Evolutionary conservation across 2,888 invertebrate genomes (phyloP), one percentile per base, ranked within the genome.

Genomic region (Caenorhabditis sp.): DNA sequence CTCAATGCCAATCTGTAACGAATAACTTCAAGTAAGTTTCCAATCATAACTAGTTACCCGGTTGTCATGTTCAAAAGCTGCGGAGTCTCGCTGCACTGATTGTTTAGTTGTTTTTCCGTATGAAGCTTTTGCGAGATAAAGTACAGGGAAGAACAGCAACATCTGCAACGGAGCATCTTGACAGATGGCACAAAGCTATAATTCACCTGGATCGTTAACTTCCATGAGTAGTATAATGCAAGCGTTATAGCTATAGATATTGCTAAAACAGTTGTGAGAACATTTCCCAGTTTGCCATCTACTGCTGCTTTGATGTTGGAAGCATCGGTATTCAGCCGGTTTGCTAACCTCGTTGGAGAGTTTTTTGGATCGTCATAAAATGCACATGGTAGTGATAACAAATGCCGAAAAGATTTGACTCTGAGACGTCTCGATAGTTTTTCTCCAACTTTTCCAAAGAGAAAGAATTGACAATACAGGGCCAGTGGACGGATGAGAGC

Each of bases 1-100:
- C 87, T 93, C 93, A 38, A 92, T 87, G 16, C 92, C 93, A 35
- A 93, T 94, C 92, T 93, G 93, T 69, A 68, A 10, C n/a, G 94
- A 94, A 70, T 66, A 93, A 91, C 84, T 94, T 47, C 5, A 7
- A 10, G 12, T 47, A 7, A 93, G 92, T 94, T 92, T 2, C 93
- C 90, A 26, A 7, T 1, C 16, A 3, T 10, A 63, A 8, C 49
- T 1, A 28, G 38, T 38, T 38, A 68, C 68, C 28, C 51, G 51
- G 35, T 68, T 68, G 35, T 49, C 31, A 12, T 51, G 31, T 31
- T 68, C 68, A 22, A 68, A 35, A 6, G 35, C 31, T n/a, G n/a
- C n/a, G 4, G 51, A n/a, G 47, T 68, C 68, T 22, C 47, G 51
- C 10, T 28, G 7, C 14, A 90, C 91, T 0, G 93, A 92, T 88